These are phyloP conservation scores for Odontomachus brunneus DNA, from an alignment of 1,140 invertebrate species.

Conservation along the genomic window DNA sequence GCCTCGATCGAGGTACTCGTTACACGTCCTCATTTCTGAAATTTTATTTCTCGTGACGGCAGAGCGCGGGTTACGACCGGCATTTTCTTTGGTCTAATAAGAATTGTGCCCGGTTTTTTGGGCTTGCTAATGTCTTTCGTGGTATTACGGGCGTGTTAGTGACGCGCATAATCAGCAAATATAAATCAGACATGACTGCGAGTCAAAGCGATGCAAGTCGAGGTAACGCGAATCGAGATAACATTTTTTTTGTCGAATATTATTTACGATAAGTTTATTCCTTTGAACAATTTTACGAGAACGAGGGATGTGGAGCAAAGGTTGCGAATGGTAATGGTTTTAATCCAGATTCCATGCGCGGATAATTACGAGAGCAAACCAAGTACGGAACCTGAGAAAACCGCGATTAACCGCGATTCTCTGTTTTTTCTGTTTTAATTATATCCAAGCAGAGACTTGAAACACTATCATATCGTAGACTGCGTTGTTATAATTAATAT, in stretches of 20 bases:
- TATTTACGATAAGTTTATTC: slow-evolving; percentile 3
- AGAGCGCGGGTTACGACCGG: neutral
- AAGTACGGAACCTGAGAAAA: neutral
- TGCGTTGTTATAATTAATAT: too few species aligned
- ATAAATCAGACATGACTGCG: slow-evolving; percentile 18
- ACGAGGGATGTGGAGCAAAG: neutral
- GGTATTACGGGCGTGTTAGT: neutral
- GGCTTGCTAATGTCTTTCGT: neutral
- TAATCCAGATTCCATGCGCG: neutral
- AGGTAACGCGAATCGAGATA: neutral
- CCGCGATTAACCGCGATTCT: too few species aligned
- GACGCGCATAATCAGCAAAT: slow-evolving; percentile 2
- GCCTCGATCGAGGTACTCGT: neutral
- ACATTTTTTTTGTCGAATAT: neutral
- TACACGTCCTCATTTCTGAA: neutral
- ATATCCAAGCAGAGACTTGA: too few species aligned
- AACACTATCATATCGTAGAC: too few species aligned
- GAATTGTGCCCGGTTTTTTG: neutral
- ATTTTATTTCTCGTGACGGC: slow-evolving; percentile 5
- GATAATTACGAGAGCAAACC: neutral
- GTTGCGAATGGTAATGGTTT: slow-evolving; percentile 8
- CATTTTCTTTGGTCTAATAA: neutral
- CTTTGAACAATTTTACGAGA: neutral
- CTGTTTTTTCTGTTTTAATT: too few species aligned
- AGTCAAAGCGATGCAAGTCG: neutral